phyloP scores from a whole-genome alignment of 2,113 vertebrate genomes.

The Centrocercus urophasianus region DNA sequence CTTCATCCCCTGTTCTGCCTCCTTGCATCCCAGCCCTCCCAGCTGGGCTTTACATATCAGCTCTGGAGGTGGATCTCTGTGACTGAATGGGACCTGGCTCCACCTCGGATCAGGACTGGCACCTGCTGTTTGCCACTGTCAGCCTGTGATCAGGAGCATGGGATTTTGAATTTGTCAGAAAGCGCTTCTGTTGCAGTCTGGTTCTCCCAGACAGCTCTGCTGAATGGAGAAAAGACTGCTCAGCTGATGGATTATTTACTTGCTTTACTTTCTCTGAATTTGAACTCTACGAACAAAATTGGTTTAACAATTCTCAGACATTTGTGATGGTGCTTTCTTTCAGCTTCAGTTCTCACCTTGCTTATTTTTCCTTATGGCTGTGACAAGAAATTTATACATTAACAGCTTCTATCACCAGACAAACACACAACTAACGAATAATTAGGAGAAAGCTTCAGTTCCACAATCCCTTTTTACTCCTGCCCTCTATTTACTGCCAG shows the following conservation, averaged over 20 bases:
- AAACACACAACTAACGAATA: neutral
- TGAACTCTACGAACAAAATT: neutral
- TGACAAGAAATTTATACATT: neutral
- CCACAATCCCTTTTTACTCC: neutral
- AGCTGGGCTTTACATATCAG: fast-evolving
- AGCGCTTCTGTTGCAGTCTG: neutral
- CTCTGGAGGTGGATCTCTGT: neutral
- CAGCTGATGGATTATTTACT: neutral
- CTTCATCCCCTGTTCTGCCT: neutral
- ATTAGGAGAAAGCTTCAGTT: neutral
- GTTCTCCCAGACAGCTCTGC: neutral
- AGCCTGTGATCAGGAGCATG: neutral
- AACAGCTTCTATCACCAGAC: neutral
- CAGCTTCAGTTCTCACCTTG: neutral
- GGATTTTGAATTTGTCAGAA: neutral
- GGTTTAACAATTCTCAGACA: neutral
- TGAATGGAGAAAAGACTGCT: neutral
- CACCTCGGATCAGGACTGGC: fast-evolving
- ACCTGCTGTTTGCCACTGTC: neutral
- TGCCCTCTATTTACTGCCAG: neutral
- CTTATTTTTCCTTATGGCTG: neutral
- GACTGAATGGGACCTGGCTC: neutral
- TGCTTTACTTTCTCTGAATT: neutral
- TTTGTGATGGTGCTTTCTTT: neutral
- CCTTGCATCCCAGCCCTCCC: neutral